Evolutionary conservation across 2,888 invertebrate species (phyloP), one percentile per base, ranked within the genome.

Genomic region (Ochlodes sylvanus): DNA sequence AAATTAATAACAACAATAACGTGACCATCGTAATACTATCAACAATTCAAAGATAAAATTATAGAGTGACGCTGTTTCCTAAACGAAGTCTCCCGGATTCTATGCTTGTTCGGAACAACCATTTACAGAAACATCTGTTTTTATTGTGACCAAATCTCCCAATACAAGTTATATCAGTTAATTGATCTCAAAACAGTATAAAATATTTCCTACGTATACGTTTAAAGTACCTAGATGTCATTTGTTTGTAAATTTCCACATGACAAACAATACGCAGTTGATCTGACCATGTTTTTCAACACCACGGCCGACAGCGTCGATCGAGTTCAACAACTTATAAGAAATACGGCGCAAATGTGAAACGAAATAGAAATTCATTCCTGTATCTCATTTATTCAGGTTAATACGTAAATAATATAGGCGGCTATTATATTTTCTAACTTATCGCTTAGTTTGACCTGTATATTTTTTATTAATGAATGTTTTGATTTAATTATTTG

Each of bases 221-320:
- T 7, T 3, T 12, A 19, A 52, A 65, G 41, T 66, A 41, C 47
- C 58, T 66, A 66, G 68, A 64, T 68, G 63, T 78, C 79, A 78
- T 78, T 84, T 89, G 88, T 89, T 89, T 90, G 86, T 84, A 88
- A 88, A 87, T 88, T 84, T 85, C 85, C 83, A 75, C 76, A 77
- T 81, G 79, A 85, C 87, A 89, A 89, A 87, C 86, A 88, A 84
- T 82, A 77, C 79, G 76, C 73, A 75, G 79, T 73, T 73, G 75
- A 75, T 78, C 76, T 75, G 71, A 64, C 68, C 56, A 70, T 78
- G 78, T 83, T 83, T 82, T 82, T 82, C 81, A 83, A 83, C 83
- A 84, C 27, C 54, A 2, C 38, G 47, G 41, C 6, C 42, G 17
- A 32, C 27, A 27, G n/a, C 42, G 64, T 47, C 58, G 41, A 27